Conservation (phyloP, 2,888 invertebrate genomes). For the Pristionchus mayeri region DNA sequence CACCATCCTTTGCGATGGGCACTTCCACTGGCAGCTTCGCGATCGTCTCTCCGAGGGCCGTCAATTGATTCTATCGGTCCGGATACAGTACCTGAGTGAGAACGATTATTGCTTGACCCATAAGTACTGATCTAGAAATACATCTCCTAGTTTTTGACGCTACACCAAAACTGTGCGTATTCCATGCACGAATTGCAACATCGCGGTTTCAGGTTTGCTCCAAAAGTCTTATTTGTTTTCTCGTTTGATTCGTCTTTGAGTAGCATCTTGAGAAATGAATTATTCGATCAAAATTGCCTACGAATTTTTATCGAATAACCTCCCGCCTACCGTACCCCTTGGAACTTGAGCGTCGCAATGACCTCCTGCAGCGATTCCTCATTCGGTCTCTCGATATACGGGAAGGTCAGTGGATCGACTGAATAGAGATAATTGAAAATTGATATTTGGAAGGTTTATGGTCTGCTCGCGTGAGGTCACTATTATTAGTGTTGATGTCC, state of each 20-base stretch:
- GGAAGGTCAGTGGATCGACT: conserved; percentile 82
- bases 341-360: conserved; percentile 88
- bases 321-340: conserved; percentile 78
- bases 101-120: no score
- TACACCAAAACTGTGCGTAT: no score
- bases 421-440: conserved; percentile 39
- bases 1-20: conserved; percentile 89
- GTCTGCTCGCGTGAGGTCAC: no score
- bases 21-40: conserved; percentile 94
- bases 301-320: neutral
- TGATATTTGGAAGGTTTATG: no score
- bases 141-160: neutral
- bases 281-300: no score
- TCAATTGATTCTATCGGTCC: conserved; percentile 62
- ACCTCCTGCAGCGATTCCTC: conserved; percentile 89
- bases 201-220: no score
- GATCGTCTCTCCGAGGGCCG: conserved; percentile 84
- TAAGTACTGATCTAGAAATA: neutral
- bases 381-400: conserved; percentile 94
- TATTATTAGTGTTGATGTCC: no score
- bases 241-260: no score
- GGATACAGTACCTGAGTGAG: conserved; percentile 54
- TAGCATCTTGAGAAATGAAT: no score
- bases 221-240: no score
- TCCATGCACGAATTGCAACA: no score